A percentile compares a stretch with the other conserved stretches of the same genome.
These are phyloP conservation scores for Fissipunctia ypsillon DNA, from an alignment of 2,888 invertebrate genomes.

Conservation along the genomic window DNA sequence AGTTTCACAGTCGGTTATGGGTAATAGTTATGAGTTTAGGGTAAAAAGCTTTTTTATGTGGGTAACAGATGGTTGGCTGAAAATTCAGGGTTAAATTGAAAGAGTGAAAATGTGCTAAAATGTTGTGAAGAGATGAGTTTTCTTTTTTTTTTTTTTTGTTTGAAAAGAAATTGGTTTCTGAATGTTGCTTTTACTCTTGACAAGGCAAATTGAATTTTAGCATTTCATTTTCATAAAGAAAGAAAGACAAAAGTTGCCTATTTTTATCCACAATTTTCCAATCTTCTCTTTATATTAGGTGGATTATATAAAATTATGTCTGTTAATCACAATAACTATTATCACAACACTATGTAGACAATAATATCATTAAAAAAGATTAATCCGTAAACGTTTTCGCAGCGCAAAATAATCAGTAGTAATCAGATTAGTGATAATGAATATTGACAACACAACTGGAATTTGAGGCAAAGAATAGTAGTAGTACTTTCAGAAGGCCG, in stretches of 20 bases:
- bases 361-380: conserved; percentile 7
- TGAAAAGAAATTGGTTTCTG: background rate
- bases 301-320: background rate
- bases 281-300: background rate
- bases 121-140: background rate
- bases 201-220: background rate
- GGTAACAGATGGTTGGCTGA: conserved; percentile 33
- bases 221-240: background rate
- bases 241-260: background rate
- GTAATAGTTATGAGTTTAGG: conserved; percentile 30
- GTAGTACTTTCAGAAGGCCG: background rate
- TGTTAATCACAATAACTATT: background rate
- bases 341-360: background rate
- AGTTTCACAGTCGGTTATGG: conserved; percentile 23
- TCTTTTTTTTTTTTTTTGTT: background rate
- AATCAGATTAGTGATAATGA: conserved; percentile 45
- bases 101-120: conserved; percentile 16
- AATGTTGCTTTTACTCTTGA: background rate
- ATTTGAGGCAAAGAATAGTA: background rate
- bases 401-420: conserved; percentile 17
- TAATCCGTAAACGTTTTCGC: conserved; percentile 5
- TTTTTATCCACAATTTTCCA: background rate
- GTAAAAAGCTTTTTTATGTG: conserved; percentile 31
- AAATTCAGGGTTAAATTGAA: conserved; percentile 28
- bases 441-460: conserved; percentile 15